phyloP scores from a whole-genome alignment of 2,888 invertebrate genomes.

The Drosophila fulvimacula region DNA sequence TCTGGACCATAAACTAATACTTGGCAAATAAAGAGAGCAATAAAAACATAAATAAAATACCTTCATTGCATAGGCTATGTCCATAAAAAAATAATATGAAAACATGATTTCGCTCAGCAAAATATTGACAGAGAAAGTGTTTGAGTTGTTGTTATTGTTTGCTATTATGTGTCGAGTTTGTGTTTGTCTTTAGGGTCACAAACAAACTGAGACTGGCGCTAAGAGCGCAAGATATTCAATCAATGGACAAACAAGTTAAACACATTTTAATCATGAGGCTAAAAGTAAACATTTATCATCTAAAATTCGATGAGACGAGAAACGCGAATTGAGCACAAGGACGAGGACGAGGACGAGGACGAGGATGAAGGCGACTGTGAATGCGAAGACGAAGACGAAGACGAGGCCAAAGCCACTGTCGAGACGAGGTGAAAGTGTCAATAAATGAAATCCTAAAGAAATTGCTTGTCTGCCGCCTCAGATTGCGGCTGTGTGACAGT shows the following conservation, averaged over 20 bases:
- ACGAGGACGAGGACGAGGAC: conserved; percentile 1
- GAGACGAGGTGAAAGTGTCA: conserved; percentile 72
- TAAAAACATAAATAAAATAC: conserved; percentile 14
- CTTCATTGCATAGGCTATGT: neutral
- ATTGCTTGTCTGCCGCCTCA: conserved; percentile 69
- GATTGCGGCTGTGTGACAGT: conserved; percentile 18
- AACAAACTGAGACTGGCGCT: conserved; percentile 17
- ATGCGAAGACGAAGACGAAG: conserved; percentile 3
- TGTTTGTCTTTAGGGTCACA: conserved; percentile 37
- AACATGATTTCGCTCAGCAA: conserved; percentile 13
- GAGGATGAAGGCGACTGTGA: conserved; percentile 13
- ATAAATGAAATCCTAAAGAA: conserved; percentile 80
- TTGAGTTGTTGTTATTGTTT: conserved; percentile 18
- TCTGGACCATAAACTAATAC: conserved; percentile 1
- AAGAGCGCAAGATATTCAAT: conserved; percentile 61
- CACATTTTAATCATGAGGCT: conserved; percentile 78
- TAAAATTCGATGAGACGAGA: conserved; percentile 48
- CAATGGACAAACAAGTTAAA: conserved; percentile 77
- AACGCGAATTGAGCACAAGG: conserved; percentile 14
- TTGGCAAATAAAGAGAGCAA: neutral
- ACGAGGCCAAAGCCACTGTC: conserved; percentile 46
- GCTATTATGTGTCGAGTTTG: conserved; percentile 4
- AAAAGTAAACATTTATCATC: conserved; percentile 74
- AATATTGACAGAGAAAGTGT: conserved; percentile 47
- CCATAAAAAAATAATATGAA: neutral